A percentile compares a stretch with the other conserved stretches of the same genome.
Conservation (phyloP, 2,888 invertebrate genomes). For the Chelonus formosanus region DNA sequence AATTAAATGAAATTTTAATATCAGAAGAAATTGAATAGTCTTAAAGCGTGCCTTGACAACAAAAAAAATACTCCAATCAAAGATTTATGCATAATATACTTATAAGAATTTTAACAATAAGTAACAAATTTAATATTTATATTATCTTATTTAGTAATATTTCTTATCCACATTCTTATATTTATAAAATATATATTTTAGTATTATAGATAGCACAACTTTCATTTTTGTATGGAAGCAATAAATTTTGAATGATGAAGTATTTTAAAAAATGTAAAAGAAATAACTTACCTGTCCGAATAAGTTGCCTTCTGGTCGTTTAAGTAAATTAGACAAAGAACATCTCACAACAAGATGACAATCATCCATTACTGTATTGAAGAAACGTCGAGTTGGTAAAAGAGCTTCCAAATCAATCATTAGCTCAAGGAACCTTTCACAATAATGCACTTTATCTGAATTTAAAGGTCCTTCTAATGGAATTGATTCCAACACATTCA, state of each 20-base stretch:
- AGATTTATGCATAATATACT: too few relatives aligned
- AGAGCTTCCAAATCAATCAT: slow-evolving; percentile 96
- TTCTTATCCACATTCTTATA: too few relatives aligned
- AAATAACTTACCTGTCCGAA: slow-evolving; percentile 83
- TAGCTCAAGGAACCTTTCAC: slow-evolving; percentile 95
- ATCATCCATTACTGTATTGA: slow-evolving; percentile 95
- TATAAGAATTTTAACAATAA: too few relatives aligned
- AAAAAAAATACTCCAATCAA: too few relatives aligned
- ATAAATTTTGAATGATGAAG: not conserved
- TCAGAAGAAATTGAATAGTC: too few relatives aligned
- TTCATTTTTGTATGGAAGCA: too few relatives aligned
- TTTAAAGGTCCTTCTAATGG: slow-evolving; percentile 69
- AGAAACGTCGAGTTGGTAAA: slow-evolving; percentile 93
- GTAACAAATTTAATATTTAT: too few relatives aligned
- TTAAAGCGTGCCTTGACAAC: too few relatives aligned
- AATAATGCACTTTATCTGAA: slow-evolving; percentile 75
- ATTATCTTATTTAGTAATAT: too few relatives aligned
- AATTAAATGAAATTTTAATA: too few relatives aligned
- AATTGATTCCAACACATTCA: slow-evolving; percentile 80
- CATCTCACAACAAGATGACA: slow-evolving; percentile 92
- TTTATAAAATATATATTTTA: too few relatives aligned
- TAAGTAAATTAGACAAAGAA: slow-evolving; percentile 78
- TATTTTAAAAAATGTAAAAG: not conserved
- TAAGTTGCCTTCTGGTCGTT: slow-evolving; percentile 84
- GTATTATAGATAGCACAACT: too few relatives aligned